Base-by-base conservation (phyloP, 2,888 invertebrate species). In the Druceiella hillmani region DNA sequence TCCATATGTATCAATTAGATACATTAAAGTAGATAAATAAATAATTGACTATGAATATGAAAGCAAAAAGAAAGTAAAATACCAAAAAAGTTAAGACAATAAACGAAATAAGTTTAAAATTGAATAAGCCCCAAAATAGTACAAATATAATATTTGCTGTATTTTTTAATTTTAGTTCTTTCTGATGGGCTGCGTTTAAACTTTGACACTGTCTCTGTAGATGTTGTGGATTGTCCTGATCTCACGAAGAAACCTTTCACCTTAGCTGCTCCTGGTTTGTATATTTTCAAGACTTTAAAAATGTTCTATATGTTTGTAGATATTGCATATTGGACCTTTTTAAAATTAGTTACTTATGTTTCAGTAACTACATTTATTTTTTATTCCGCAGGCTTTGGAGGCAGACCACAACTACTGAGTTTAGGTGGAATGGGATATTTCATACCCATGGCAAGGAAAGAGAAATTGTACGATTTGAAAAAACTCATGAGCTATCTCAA, bases 191-290 rank as follows among this genome's bases (percentile, higher is more conserved):
- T 95, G 40, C 61, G 58, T 16, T 64, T 66, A 30, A 86, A 84
- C 50, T 95, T 93, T 64, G 73, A 69, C 42, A 65, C 78, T 36
- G 87, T 84, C 15, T 57, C 59, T 17, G 89, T 90, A 2, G 75
- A 80, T 29, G 79, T 89, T n/a, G 83, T 82, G 7, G 82, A 87
- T 22, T 86, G 91, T 56, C 94, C 95, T 1, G 84, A 95, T 66
- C 75, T 97, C 46, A 85, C 79, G 2, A 63, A 82, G 55, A 56
- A 78, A 12, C 92, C 93, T 1, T 95, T 83, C 59, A 74, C 78
- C 42, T 74, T 95, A 45, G 86, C 87, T n/a, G 78, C 80, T 26
- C 66, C 79, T 65, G 91, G 91, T 89, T 43, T 27, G 35, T 14
- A 20, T 7, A 20, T 20, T 20, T n/a, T 7, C 6, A 20, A 20